phyloP scores from a whole-genome alignment of 2,888 invertebrate genomes.

The Acanthosepion esculentum region DNA sequence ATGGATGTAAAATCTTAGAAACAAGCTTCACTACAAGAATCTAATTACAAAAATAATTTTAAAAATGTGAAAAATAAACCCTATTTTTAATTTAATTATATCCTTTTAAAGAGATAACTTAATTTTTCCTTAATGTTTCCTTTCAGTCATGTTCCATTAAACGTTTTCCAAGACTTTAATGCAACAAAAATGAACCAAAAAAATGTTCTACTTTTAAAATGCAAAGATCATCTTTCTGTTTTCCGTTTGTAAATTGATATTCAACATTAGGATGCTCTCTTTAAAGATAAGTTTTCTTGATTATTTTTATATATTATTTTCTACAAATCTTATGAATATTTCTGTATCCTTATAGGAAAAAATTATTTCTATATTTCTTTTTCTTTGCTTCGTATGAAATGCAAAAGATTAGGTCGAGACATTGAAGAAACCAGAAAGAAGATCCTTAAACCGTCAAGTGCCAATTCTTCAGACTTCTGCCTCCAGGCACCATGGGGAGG shows the following conservation, averaged over 20 bases:
- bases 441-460: constrained; percentile 33
- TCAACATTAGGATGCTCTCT: not conserved
- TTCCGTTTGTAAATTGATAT: not conserved
- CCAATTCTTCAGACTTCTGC: constrained; percentile 33
- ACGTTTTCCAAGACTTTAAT: not conserved
- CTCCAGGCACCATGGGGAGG: not conserved
- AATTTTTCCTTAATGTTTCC: not conserved
- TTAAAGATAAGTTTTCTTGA: constrained; percentile 17
- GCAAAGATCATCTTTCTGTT: not conserved
- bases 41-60: no score
- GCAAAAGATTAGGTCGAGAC: not conserved
- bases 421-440: constrained; percentile 33
- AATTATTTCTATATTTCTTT: not conserved
- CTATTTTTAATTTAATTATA: no score
- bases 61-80: no score
- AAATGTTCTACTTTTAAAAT: not conserved
- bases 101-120: no score
- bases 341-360: constrained; percentile 1
- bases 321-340: not conserved
- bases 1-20: no score
- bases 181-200: not conserved
- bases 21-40: no score
- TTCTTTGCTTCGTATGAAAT: not conserved
- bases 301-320: not conserved
- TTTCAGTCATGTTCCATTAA: not conserved